A percentile compares a stretch with the other conserved stretches of the same genome.
Evolutionary conservation across 2,888 invertebrate genomes (phyloP).

Genomic region (Autographa pulchrina): DNA sequence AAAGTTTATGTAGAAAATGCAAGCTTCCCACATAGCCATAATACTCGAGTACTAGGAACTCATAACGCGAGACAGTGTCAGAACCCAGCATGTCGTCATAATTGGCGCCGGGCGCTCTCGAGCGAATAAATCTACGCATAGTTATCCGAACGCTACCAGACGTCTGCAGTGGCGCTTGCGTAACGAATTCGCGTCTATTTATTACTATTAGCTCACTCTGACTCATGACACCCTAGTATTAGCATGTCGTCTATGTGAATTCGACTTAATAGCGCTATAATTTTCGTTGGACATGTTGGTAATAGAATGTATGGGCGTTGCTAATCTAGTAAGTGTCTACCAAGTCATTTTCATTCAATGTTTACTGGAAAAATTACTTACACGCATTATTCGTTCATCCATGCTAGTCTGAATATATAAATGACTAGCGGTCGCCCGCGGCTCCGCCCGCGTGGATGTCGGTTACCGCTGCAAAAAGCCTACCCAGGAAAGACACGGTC

Average conservation of each 20-base stretch:
- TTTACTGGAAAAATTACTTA: neutral
- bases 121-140: conserved; percentile 56
- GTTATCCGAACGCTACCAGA: conserved; percentile 50
- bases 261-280: conserved; percentile 48
- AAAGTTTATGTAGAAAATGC: conserved; percentile 14
- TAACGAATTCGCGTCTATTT: conserved; percentile 56
- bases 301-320: conserved; percentile 12
- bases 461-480: too few species aligned
- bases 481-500: too few species aligned
- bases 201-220: conserved; percentile 49
- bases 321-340: neutral
- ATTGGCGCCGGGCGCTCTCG: conserved; percentile 53
- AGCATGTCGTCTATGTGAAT: conserved; percentile 45
- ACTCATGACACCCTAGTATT: conserved; percentile 54
- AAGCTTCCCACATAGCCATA: conserved; percentile 33
- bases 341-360: neutral
- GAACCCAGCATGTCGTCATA: conserved; percentile 51
- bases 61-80: conserved; percentile 47
- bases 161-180: conserved; percentile 48
- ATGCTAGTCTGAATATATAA: neutral
- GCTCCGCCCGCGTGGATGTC: too few species aligned
- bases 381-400: neutral
- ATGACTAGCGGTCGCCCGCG: too few species aligned
- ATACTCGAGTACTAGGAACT: conserved; percentile 34
- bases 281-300: conserved; percentile 38